Base-by-base conservation (phyloP, 2,113 vertebrate species). In the Camelus dromedarius region DNA sequence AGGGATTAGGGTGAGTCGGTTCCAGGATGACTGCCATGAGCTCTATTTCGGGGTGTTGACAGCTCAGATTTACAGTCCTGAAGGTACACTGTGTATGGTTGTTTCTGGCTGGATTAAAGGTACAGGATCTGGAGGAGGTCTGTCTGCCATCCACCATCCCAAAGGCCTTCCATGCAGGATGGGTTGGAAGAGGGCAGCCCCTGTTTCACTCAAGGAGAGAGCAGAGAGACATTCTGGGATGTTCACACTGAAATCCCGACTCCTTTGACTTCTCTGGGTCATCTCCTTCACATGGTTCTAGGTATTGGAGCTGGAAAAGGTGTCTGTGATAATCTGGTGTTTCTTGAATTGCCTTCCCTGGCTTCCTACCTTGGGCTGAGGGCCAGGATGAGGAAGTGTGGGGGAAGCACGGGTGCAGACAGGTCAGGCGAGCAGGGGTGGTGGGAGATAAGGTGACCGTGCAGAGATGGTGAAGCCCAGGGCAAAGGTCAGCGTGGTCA, bases 31-130 rank as follows among this genome's bases (percentile, higher is more conserved):
- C 72, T 19, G 32, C 42, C n/a, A 2, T 95, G 91, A 62, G 72
- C 46, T 64, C 81, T 85, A 12, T 62, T 56, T 83, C 83, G 52
- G 52, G 42, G 82, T 77, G 70, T n/a, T 81, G 89, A 95, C 76
- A 73, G 85, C 60, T 89, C 81, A 77, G 93, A 88, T 73, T 85
- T 76, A 91, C 60, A 72, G 54, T 84, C 15, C 38, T 2, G 12
- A n/a, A 69, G 26, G 60, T 72, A 76, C 6, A 2, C 19, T 77
- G 26, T 2, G 6, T 42, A 67, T 32, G 62, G 83, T 18, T 88
- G 42, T 76, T 96, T 83, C 75, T 76, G 75, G 30, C 46, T 84
- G 60, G 72, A 67, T 91, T 94, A 56, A 75, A 96, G 50, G 30
- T 54, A 32, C 12, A 67, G 50, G 42, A 16, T 84, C 66, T 84